Conservation (phyloP, 2,797 vertebrate genomes). For the Echiichthys vipera region DNA sequence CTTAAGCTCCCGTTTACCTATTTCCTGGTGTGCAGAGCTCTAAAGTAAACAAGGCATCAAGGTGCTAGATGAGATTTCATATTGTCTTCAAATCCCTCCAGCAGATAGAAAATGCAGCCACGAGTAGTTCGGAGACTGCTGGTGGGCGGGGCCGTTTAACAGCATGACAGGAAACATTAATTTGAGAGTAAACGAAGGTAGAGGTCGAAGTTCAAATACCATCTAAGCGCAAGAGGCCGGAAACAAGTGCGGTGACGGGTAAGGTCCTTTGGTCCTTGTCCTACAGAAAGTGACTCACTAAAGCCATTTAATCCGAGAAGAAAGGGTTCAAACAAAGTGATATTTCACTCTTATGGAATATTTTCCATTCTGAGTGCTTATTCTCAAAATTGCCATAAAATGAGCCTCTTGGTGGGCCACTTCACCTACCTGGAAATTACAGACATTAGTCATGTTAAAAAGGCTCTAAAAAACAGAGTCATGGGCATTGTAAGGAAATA, state of each 20-base stretch:
- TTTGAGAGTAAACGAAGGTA: neutral
- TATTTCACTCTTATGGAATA: neutral
- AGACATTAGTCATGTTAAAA: neutral
- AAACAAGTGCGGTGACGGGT: neutral
- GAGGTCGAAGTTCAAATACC: neutral
- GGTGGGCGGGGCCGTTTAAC: neutral
- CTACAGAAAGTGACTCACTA: conserved; percentile 2
- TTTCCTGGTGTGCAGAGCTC: conserved; percentile 46
- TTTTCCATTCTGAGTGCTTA: neutral
- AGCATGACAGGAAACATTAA: neutral
- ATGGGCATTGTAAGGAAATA: neutral
- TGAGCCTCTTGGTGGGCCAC: neutral
- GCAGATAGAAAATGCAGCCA: conserved; percentile 14
- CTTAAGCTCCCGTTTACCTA: conserved; percentile 51
- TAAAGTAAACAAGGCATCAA: conserved; percentile 67
- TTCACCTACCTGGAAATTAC: neutral
- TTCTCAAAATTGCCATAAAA: neutral
- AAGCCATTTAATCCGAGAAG: neutral
- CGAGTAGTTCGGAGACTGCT: neutral
- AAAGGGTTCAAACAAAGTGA: neutral
- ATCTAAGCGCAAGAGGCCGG: neutral
- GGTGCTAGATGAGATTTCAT: conserved; percentile 58
- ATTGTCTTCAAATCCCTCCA: conserved; percentile 59
- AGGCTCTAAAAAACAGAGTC: neutral
- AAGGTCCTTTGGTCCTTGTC: neutral